Evolutionary conservation across 2,888 invertebrate genomes (phyloP).

Genomic region (Punctoribates punctum): DNA sequence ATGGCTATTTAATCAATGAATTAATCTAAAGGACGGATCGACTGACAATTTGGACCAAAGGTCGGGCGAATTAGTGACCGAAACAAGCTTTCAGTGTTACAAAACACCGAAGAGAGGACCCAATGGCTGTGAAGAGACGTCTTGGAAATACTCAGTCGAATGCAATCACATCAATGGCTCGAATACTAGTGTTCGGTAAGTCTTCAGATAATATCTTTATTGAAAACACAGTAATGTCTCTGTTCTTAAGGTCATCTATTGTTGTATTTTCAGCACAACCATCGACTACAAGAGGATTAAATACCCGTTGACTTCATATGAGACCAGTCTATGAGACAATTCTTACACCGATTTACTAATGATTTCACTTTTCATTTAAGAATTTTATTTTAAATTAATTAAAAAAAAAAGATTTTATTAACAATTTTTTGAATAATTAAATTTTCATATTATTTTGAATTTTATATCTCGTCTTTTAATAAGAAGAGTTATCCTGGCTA

Average conservation of each 20-base stretch:
- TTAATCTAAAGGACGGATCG: slow-evolving; percentile 19
- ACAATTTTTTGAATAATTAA: too few relatives aligned
- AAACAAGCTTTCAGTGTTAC: slow-evolving; percentile 23
- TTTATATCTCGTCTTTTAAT: too few relatives aligned
- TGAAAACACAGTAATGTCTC: neutral
- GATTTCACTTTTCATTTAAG: too few relatives aligned
- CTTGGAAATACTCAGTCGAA: slow-evolving; percentile 39
- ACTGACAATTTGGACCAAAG: slow-evolving; percentile 23
- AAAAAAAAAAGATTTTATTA: too few relatives aligned
- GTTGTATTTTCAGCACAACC: slow-evolving; percentile 37
- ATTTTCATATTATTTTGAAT: too few relatives aligned
- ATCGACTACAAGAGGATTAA: slow-evolving; percentile 27
- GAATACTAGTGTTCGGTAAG: slow-evolving; percentile 39
- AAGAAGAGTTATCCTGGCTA: too few relatives aligned
- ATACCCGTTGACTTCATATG: slow-evolving; percentile 30
- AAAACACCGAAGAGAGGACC: neutral
- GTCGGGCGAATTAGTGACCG: slow-evolving; percentile 21
- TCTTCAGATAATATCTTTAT: neutral
- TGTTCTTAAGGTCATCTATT: slow-evolving; percentile 30
- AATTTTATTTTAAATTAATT: too few relatives aligned
- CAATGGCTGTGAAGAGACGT: slow-evolving; percentile 21
- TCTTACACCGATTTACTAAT: neutral
- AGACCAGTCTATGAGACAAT: slow-evolving; percentile 30
- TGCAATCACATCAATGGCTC: slow-evolving; percentile 39
- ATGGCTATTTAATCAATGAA: too few relatives aligned